Evolutionary conservation across 2,888 invertebrate genomes (phyloP), one percentile per base, ranked within the genome.

Genomic region (Drosophila subsilvestris): DNA sequence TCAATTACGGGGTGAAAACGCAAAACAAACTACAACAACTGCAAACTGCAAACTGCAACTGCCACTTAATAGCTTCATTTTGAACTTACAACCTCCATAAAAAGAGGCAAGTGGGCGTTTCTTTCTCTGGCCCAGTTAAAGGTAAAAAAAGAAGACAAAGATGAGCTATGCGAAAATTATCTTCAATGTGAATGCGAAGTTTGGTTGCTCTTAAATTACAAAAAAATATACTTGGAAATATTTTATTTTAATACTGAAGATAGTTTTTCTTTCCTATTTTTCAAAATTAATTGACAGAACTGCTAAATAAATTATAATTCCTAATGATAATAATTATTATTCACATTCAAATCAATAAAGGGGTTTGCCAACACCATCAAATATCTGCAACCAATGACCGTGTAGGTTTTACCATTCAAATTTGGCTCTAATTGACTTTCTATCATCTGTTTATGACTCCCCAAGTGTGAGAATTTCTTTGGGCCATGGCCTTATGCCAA

Each of bases 61-160:
- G 71, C 72, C 69, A 72, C 73, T 86, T 83, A 80, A 80, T 75
- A 65, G 65, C 86, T 80, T 83, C 49, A 83, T 83, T 86, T 74
- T 65, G 25, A 69, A 59, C 67, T 50, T 62, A n/a, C 42, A 14
- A 27, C 22, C 48, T 22, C 37, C 53, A 63, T 32, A 18, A 49
- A 12, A 25, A 50, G 53, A 51, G 22, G 60, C 63, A 73, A 75
- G 79, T 68, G 70, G 76, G 67, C 73, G 68, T 37, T 37, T 37
- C 32, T 55, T 71, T 62, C 48, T 56, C 54, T 56, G 42, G 51
- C 63, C 59, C 37, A 49, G 66, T 20, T 57, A 44, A 44, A 25
- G 49, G 3, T 18, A 48, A 22, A 29, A 20, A 27, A 22, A 29
- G n/a, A 27, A 42, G 37, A n/a, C 37, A 62, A 62, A 42, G 10